Evolutionary conservation across 2,113 vertebrate genomes (phyloP).

Genomic region (Ondatra zibethicus): DNA sequence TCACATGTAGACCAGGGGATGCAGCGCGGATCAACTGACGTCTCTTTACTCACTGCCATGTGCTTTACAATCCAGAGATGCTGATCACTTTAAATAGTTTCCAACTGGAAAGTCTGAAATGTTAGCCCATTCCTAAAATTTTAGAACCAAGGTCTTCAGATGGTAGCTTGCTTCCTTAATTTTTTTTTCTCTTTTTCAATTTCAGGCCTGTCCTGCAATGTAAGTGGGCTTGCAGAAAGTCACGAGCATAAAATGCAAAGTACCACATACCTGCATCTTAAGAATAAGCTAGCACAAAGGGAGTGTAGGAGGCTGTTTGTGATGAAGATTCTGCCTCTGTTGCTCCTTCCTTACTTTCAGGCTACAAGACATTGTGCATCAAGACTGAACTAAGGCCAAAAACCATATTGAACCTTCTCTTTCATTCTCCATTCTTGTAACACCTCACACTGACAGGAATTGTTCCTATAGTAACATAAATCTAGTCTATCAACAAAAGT

Average conservation of each 20-base stretch:
- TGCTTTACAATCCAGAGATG: not conserved
- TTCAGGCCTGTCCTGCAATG: not conserved
- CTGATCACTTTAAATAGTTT: too few species aligned
- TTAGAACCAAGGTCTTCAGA: not conserved
- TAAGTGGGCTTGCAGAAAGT: not conserved
- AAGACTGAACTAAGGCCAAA: not conserved
- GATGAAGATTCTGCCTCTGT: not conserved
- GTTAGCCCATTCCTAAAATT: not conserved
- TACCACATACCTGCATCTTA: not conserved
- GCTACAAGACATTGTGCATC: not conserved
- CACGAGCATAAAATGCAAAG: not conserved
- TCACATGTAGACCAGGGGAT: not conserved
- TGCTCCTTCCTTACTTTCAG: not conserved
- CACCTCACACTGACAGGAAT: not conserved
- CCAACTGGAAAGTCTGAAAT: not conserved
- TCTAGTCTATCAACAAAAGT: not conserved
- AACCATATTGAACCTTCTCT: not conserved
- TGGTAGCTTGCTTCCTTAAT: not conserved
- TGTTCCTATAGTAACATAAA: not conserved
- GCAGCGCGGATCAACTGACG: not conserved
- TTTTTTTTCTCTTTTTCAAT: not conserved
- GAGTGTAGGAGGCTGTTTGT: not conserved
- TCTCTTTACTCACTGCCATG: not conserved
- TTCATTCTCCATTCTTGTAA: not conserved
- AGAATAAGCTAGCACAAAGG: slow-evolving; percentile 13